Evolutionary conservation across 2,797 vertebrate genomes (phyloP).

Genomic region (Scolopax rusticola): DNA sequence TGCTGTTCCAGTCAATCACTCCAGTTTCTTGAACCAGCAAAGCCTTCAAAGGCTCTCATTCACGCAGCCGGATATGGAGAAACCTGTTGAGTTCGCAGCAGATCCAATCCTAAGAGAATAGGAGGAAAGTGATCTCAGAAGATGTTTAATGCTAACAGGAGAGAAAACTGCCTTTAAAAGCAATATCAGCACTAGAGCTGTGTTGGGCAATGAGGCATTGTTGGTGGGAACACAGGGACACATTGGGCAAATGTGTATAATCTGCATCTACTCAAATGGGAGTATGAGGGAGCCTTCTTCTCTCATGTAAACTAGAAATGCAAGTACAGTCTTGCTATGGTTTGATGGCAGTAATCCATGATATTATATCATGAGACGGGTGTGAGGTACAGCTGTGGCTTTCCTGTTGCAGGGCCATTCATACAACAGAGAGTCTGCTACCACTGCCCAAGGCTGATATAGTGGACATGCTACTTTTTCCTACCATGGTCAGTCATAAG

Average conservation of each 20-base stretch:
- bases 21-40: conserved; percentile 43
- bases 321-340: background rate
- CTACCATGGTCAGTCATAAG: background rate
- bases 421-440: background rate
- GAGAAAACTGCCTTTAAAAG: background rate
- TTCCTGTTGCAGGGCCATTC: background rate
- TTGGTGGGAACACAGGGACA: background rate
- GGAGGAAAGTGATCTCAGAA: background rate
- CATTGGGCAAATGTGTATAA: background rate
- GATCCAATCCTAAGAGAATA: background rate
- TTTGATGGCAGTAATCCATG: background rate
- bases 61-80: background rate
- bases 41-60: conserved; percentile 61
- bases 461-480: accelerated
- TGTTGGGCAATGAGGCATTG: background rate
- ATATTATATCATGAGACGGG: background rate
- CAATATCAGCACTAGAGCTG: accelerated
- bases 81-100: conserved; percentile 19
- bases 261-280: background rate
- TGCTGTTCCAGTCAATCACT: conserved; percentile 74
- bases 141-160: background rate
- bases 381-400: background rate
- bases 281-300: background rate
- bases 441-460: background rate
- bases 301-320: background rate